phyloP scores from a whole-genome alignment of 2,797 vertebrate species.

The Babyrousa celebensis region DNA sequence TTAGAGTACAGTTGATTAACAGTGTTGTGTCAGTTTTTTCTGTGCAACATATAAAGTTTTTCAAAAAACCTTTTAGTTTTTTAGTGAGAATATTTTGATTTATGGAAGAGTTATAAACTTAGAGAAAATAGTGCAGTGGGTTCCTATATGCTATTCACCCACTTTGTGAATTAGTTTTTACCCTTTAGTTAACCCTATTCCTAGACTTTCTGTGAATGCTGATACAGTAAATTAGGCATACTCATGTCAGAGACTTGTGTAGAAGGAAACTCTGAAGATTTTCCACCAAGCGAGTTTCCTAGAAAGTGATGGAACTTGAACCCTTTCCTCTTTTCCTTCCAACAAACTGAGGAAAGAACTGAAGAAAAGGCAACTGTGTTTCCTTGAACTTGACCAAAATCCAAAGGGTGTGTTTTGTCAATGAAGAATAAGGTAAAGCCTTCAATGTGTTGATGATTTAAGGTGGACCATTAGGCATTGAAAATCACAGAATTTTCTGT shows the following conservation, averaged over 20 bases:
- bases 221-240: conserved; percentile 13
- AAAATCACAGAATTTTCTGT: conserved; percentile 70
- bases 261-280: conserved; percentile 24
- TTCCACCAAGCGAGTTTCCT: background rate
- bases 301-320: background rate
- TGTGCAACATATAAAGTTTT: too few species aligned
- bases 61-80: too few species aligned
- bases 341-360: conserved; percentile 48
- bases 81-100: background rate
- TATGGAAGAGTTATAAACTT: background rate
- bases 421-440: conserved; percentile 58
- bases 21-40: too few species aligned
- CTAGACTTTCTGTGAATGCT: conserved; percentile 37
- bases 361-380: background rate
- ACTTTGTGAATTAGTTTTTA: conserved; percentile 3
- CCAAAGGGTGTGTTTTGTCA: conserved; percentile 11
- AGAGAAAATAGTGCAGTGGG: background rate
- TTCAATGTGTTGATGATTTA: conserved; percentile 26
- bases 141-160: background rate
- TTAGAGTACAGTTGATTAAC: too few species aligned
- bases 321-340: background rate
- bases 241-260: conserved; percentile 29
- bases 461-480: conserved; percentile 64
- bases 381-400: conserved; percentile 49
- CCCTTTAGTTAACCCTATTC: conserved; percentile 34